A percentile compares a stretch with the other conserved stretches of the same genome.
phyloP scores from a whole-genome alignment of 2,797 vertebrate genomes.

The Alca torda region DNA sequence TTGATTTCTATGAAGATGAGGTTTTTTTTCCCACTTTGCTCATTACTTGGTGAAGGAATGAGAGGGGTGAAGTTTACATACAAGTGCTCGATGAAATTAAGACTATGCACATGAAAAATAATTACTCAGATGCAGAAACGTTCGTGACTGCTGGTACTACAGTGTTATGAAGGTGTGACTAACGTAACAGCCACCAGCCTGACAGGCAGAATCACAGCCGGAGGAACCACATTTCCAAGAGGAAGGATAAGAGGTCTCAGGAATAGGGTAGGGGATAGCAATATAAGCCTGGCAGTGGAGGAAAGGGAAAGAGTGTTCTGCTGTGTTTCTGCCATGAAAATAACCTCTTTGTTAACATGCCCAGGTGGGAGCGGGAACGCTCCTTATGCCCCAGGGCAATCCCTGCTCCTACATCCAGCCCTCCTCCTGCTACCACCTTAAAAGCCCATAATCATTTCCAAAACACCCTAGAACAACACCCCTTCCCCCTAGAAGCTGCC shows the following conservation, averaged over 20 bases:
- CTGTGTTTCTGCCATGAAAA: background rate
- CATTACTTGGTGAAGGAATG: background rate
- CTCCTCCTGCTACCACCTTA: fast-evolving
- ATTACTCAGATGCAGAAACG: background rate
- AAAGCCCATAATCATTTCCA: background rate
- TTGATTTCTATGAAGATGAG: background rate
- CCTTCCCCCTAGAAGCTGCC: fast-evolving
- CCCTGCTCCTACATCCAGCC: background rate
- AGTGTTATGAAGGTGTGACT: background rate
- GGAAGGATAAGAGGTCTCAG: background rate
- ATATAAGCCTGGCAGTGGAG: background rate
- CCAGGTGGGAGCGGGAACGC: background rate
- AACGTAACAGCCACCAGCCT: background rate
- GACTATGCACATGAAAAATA: background rate
- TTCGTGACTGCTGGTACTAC: background rate
- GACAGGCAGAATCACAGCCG: background rate
- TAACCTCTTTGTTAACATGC: background rate
- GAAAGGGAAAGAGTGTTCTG: background rate
- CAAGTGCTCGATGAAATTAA: background rate
- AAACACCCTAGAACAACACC: background rate
- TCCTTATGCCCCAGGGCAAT: background rate
- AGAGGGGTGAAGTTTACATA: background rate
- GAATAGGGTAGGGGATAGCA: background rate
- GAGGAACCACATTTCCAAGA: background rate
- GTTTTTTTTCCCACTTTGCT: background rate